phyloP scores from a whole-genome alignment of 2,113 vertebrate species.

The Thryonomys swinderianus region DNA sequence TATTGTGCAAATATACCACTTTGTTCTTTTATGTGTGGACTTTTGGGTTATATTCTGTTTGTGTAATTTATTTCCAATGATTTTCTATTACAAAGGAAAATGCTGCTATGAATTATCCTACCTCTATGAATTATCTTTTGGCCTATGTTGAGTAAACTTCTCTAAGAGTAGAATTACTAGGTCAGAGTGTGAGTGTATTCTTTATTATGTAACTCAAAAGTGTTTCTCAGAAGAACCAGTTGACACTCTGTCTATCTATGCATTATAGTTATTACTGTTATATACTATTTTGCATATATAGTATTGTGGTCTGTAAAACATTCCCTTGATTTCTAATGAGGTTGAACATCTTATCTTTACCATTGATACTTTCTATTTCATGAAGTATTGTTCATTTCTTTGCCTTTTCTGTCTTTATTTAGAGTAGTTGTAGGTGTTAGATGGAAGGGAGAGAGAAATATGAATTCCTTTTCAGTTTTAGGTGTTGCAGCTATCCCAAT shows the following conservation, averaged over 20 bases:
- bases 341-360: background rate
- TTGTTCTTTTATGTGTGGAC: background rate
- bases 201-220: conserved; percentile 30
- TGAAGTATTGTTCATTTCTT: background rate
- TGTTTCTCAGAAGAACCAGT: conserved; percentile 10
- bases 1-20: background rate
- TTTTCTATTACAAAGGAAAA: background rate
- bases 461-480: background rate
- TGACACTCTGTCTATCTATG: background rate
- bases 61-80: background rate
- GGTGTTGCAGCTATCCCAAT: background rate
- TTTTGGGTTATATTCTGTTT: background rate
- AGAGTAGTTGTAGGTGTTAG: background rate
- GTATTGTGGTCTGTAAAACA: background rate
- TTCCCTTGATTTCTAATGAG: background rate
- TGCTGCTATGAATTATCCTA: background rate
- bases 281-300: background rate
- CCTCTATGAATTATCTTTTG: background rate
- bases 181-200: background rate
- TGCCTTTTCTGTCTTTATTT: background rate
- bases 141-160: background rate
- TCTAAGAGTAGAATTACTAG: background rate
- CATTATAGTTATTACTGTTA: background rate
- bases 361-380: background rate
- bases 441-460: background rate